Base-by-base conservation (phyloP, 2,797 vertebrate species). In the Semotilus atromaculatus region DNA sequence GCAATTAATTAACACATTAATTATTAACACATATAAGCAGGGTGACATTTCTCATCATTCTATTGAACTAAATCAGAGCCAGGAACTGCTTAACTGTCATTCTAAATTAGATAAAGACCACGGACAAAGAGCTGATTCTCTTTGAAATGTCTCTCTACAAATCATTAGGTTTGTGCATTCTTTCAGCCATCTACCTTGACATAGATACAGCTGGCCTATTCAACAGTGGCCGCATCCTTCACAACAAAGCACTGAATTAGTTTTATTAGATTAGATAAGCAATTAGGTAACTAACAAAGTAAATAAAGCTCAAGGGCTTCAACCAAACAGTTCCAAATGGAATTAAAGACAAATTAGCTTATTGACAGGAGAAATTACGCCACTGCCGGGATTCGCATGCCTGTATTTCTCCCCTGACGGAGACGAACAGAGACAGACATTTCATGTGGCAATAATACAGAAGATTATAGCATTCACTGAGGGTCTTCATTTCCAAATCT, bases 261-360 rank as follows among this genome's bases (percentile, higher is more conserved):
- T 90, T 91, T 90, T 94, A 95, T 93, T 94, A 94, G 92, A 95
- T 95, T 94, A 94, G 94, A 94, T 93, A 94, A 94, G 92, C 92
- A 95, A 95, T 95, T 95, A 95, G 81, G 86, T 90, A 89, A 92
- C 94, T 94, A 94, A 94, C 90, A 94, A 91, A 93, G 90, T 94
- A 95, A 94, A 94, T 94, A 94, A 91, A 90, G 92, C 93, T 91
- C 73, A 84, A 82, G 90, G 93, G 92, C 94, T 92, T 91, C 88
- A 84, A 90, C 89, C 89, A 90, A 94, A 91, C 90, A 90, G 89
- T 90, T 87, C 90, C 91, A 91, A 93, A 92, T 89, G 88, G 90
- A 93, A 94, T 93, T 92, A 94, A 91, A 92, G 88, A 87, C 90
- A 91, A 92, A 94, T 94, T 91, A 91, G 90, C 91, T 93, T 93